Evolutionary conservation across 2,113 vertebrate species (phyloP).

Genomic region (Notothenia rossii): DNA sequence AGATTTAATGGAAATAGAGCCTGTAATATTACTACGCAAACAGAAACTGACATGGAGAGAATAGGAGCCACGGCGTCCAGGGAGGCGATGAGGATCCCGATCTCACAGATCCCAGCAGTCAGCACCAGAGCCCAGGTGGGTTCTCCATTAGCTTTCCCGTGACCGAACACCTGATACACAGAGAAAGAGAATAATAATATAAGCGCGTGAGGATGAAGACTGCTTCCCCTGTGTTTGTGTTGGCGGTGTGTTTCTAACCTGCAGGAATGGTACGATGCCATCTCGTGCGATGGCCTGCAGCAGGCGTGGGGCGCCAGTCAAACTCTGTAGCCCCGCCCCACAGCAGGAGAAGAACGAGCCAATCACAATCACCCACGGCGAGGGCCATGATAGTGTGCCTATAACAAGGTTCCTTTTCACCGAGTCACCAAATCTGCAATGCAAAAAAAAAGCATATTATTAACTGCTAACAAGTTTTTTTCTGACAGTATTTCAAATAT

Average conservation of each 20-base stretch:
- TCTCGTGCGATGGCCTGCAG: constrained; percentile 96
- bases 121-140: constrained; percentile 96
- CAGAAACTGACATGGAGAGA: constrained; percentile 92
- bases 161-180: constrained; percentile 90
- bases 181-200: neutral
- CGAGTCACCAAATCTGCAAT: constrained; percentile 92
- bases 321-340: constrained; percentile 94
- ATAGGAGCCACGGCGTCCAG: constrained; percentile 96
- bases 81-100: constrained; percentile 95
- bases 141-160: constrained; percentile 96
- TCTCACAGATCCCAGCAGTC: constrained; percentile 94
- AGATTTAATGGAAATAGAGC: constrained; percentile 7
- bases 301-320: constrained; percentile 94
- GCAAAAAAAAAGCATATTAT: constrained; percentile 3
- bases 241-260: constrained; percentile 79
- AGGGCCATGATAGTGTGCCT: constrained; percentile 95
- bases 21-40: neutral
- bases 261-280: constrained; percentile 93
- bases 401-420: constrained; percentile 95
- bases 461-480: no score
- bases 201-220: neutral
- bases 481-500: neutral
- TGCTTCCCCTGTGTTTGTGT: neutral
- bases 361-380: constrained; percentile 98
- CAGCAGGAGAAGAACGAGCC: constrained; percentile 98